Base-by-base conservation (phyloP, 2,888 invertebrate species). In the Aspidapion aeneum region DNA sequence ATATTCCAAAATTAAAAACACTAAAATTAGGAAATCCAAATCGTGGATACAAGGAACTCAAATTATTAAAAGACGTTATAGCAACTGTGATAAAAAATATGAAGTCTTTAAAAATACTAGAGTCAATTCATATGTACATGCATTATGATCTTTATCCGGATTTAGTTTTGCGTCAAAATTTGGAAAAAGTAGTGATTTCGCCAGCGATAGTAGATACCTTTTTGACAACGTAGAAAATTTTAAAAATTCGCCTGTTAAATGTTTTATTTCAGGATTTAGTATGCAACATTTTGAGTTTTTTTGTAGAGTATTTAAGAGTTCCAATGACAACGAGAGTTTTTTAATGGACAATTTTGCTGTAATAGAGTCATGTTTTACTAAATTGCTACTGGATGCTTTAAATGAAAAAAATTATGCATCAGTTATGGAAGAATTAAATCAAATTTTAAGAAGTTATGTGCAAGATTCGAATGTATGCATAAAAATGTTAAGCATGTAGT, bases 201-300 rank as follows among this genome's bases (percentile, higher is more conserved):
- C 63, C 65, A 2, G 65, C 57, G 5, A 65, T 49, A 17, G 60
- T 63, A 60, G 55, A 58, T 18, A 60, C 57, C 57, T 51, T 18
- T 21, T 52, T 49, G 35, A 35, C 3, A 35, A 35, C 35, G 35
- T 35, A 35, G 35, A 12, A 7, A 12, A 35, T 7, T 35, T 35
- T 7, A 35, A 35, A 3, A 35, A 35, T 35, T 3, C 35, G 5
- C 35, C 3, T 35, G 3, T 35, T 12, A 12, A 3, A 35, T 35
- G 5, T 3, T 35, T 35, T 35, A 35, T 35, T 35, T 35, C 12
- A 12, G 35, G 35, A 7, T 35, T 35, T 3, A 35, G 5, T 35
- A 7, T 12, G 12, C 35, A 35, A 35, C 35, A 35, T 35, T 35
- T 35, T 12, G 35, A 35, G 12, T 35, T 7, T 35, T 35, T 35